These are phyloP conservation scores for Columba janthina DNA, from an alignment of 2,113 vertebrate genomes.

Conservation along the genomic window DNA sequence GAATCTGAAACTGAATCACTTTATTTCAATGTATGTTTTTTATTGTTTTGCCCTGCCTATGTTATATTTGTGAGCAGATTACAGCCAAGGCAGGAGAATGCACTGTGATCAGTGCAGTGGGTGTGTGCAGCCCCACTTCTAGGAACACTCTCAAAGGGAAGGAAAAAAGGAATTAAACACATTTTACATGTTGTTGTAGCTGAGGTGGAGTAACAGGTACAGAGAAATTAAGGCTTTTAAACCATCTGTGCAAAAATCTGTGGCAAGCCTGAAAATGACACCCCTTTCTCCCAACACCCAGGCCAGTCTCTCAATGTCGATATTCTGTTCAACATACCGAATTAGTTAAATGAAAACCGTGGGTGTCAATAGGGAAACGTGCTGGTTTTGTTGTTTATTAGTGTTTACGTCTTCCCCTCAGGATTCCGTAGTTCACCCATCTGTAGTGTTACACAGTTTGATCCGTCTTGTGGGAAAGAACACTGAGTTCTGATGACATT, in stretches of 20 bases:
- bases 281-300: background rate
- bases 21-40: background rate
- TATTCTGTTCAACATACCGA: background rate
- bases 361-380: background rate
- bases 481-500: background rate
- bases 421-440: background rate
- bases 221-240: background rate
- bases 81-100: background rate
- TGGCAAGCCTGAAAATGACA: background rate
- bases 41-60: background rate
- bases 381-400: background rate
- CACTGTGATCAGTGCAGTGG: background rate
- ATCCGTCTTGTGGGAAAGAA: background rate
- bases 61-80: background rate
- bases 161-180: background rate
- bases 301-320: background rate
- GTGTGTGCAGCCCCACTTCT: accelerated
- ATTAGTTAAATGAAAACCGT: background rate
- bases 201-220: background rate
- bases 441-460: background rate
- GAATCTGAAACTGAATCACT: background rate
- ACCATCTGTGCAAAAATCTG: background rate
- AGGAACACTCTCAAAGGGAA: background rate
- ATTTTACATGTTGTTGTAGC: background rate
- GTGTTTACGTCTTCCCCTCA: background rate